These are phyloP conservation scores for Panopea generosa DNA, from an alignment of 2,888 invertebrate genomes.

Conservation along the genomic window DNA sequence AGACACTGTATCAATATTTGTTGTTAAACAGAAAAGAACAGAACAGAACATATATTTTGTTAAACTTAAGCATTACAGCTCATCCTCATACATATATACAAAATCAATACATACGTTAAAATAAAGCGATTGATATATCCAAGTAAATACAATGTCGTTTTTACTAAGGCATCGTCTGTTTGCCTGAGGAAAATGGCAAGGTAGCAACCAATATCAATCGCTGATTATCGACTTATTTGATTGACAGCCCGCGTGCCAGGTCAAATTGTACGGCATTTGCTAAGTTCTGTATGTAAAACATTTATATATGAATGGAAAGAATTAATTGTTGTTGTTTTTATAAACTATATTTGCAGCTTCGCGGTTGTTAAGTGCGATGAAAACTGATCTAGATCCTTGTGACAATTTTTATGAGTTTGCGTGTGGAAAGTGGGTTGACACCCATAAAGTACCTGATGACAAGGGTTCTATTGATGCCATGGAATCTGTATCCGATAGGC, in stretches of 20 bases:
- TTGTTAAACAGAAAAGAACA: no score
- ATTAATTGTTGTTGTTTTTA: background rate
- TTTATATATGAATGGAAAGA: background rate
- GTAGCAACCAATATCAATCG: no score
- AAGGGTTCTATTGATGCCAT: conserved; percentile 60
- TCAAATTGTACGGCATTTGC: background rate
- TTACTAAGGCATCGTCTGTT: no score
- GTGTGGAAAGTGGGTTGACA: conserved; percentile 44
- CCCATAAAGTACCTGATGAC: conserved; percentile 36
- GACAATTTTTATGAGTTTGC: conserved; percentile 53
- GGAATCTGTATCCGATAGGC: conserved; percentile 46
- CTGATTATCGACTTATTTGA: no score
- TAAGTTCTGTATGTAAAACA: background rate
- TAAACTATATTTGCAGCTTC: conserved; percentile 19
- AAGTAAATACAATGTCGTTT: no score
- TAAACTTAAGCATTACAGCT: no score
- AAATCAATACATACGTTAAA: no score
- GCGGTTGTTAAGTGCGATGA: conserved; percentile 38
- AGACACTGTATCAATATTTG: no score
- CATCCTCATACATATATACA: no score
- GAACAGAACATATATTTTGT: no score
- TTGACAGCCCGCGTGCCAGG: background rate
- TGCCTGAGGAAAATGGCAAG: no score
- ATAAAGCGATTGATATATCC: no score
- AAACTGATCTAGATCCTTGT: conserved; percentile 37